Percentiles rank a stretch among this genome's conserved stretches.
These are phyloP conservation scores for Alexandromys fortis DNA, from an alignment of 2,113 vertebrate genomes.

Conservation along the genomic window DNA sequence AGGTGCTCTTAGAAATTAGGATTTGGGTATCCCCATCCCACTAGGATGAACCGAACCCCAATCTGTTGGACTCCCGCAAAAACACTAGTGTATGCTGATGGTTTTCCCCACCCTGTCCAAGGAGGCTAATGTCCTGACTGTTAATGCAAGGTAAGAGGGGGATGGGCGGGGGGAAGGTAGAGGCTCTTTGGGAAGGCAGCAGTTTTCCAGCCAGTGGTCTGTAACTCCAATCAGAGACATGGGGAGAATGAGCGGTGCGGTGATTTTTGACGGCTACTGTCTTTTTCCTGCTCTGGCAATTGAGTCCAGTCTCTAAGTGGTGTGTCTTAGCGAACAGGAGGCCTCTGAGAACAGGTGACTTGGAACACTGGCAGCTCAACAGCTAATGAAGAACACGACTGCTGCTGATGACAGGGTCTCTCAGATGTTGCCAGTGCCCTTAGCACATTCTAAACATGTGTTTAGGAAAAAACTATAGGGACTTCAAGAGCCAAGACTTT, in stretches of 20 bases:
- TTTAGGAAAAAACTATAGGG: neutral
- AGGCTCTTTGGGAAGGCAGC: neutral
- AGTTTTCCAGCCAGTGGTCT: rapidly evolving
- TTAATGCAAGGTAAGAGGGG: too few species aligned
- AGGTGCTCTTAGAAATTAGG: too few species aligned
- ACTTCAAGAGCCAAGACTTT: neutral
- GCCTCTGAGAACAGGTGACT: neutral
- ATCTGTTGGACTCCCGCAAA: rapidly evolving
- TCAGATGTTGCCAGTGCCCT: neutral
- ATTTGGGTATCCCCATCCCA: too few species aligned
- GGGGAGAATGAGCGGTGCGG: neutral
- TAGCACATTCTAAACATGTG: neutral
- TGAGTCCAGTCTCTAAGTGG: neutral
- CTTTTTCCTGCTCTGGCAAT: neutral
- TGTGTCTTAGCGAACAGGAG: neutral
- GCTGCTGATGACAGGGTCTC: neutral
- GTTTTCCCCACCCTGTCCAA: neutral
- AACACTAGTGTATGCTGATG: neutral
- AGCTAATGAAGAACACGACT: neutral
- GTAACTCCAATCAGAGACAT: rapidly evolving
- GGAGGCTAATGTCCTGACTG: neutral
- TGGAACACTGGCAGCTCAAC: neutral
- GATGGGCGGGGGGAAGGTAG: too few species aligned
- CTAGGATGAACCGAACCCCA: rapidly evolving
- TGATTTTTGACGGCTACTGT: neutral